These are phyloP conservation scores for Hemicentrotus pulcherrimus DNA, from an alignment of 35 echinoderm and acorn worm species.

Conservation along the genomic window DNA sequence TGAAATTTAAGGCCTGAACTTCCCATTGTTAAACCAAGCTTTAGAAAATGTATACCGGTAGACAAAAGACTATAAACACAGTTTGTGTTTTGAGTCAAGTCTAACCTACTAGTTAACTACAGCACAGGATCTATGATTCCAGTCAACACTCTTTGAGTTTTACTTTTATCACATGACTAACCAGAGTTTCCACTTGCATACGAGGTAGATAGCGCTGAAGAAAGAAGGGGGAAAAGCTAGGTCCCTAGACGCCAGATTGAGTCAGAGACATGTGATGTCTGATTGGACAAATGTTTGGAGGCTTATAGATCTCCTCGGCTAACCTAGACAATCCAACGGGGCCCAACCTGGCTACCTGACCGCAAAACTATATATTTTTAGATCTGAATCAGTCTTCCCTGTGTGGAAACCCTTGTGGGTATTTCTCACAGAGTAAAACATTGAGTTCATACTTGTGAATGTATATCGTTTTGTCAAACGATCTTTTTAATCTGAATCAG, in stretches of 20 bases:
- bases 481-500: background rate
- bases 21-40: too few relatives aligned
- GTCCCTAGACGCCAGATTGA: background rate
- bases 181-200: background rate
- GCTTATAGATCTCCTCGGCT: background rate
- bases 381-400: background rate
- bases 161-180: too few relatives aligned
- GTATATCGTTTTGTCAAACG: too few relatives aligned
- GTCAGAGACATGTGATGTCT: constrained; percentile 8
- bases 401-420: too few relatives aligned
- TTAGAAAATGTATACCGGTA: too few relatives aligned
- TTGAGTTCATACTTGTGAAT: too few relatives aligned
- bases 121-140: background rate
- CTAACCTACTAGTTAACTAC: background rate
- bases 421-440: too few relatives aligned
- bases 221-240: background rate
- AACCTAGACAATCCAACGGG: background rate
- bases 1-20: too few relatives aligned
- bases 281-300: constrained; percentile 3
- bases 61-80: too few relatives aligned
- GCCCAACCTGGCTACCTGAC: background rate
- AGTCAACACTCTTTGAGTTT: too few relatives aligned
- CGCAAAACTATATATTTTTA: background rate
- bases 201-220: background rate
- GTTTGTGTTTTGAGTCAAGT: too few relatives aligned